Conservation (phyloP, 35 echinoderm and acorn worm genomes). For the Amphiura filiformis region DNA sequence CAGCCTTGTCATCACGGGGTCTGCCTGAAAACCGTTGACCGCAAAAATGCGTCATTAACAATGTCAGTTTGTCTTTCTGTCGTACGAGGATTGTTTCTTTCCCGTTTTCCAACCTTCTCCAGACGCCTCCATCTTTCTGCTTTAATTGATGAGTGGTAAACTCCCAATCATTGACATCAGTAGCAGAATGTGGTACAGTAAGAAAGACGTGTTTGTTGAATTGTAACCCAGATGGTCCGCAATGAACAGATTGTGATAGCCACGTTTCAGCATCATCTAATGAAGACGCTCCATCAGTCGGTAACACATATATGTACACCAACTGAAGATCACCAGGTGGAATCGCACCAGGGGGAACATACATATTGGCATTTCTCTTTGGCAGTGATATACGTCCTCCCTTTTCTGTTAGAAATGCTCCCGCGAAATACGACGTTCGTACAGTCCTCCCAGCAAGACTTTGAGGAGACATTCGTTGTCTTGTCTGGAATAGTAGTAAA, state of each 20-base stretch:
- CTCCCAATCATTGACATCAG: background rate
- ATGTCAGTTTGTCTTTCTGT: background rate
- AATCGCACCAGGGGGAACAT: constrained; percentile 15
- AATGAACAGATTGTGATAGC: constrained; percentile 19
- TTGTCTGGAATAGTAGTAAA: background rate
- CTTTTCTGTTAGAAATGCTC: background rate
- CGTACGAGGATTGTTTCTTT: background rate
- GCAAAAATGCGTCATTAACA: constrained; percentile 24
- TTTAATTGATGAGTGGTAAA: background rate
- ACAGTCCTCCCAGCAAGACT: background rate
- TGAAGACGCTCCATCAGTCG: background rate
- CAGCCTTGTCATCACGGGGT: too few species aligned
- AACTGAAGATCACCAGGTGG: background rate
- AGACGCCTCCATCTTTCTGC: background rate
- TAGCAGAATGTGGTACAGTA: constrained; percentile 14
- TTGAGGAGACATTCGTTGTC: background rate
- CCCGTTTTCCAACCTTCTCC: background rate
- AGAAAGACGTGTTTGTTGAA: constrained; percentile 1
- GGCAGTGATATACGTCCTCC: constrained; percentile 12
- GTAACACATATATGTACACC: constrained; percentile 7
- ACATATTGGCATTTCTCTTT: background rate
- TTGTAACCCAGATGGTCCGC: constrained; percentile 12
- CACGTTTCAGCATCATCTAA: background rate
- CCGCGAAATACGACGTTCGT: constrained; percentile 16
- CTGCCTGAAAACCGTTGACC: background rate